These are phyloP conservation scores for Galeruca laticollis DNA, from an alignment of 2,888 invertebrate species.

Conservation along the genomic window DNA sequence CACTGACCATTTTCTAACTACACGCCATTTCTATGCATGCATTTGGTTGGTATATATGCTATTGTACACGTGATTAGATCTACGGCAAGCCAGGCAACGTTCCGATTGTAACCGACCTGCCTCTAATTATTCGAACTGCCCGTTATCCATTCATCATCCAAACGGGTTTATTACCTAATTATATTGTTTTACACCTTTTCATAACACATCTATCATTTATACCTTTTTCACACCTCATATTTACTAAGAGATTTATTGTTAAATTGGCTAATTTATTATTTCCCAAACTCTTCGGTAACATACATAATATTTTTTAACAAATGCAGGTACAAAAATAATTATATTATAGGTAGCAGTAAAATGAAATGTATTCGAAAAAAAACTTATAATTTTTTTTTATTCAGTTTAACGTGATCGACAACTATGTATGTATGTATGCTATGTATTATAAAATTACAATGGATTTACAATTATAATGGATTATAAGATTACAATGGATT, in stretches of 20 bases:
- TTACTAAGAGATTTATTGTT: slow-evolving; percentile 16
- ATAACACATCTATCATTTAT: slow-evolving; percentile 40
- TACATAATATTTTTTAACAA: too few species aligned
- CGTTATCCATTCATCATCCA: slow-evolving; percentile 53
- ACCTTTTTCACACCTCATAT: slow-evolving; percentile 20
- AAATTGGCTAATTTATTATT: neutral
- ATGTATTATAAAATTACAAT: too few species aligned
- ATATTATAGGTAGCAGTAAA: too few species aligned
- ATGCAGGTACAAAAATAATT: too few species aligned
- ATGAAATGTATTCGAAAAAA: too few species aligned
- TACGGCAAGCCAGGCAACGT: slow-evolving; percentile 28
- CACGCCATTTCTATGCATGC: slow-evolving; percentile 42
- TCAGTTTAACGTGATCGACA: too few species aligned
- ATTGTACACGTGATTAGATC: slow-evolving; percentile 49
- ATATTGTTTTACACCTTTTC: slow-evolving; percentile 49
- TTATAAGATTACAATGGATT: too few species aligned
- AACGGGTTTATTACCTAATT: slow-evolving; percentile 50
- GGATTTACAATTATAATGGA: too few species aligned
- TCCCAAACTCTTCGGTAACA: neutral
- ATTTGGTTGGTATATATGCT: slow-evolving; percentile 37
- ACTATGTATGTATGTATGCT: too few species aligned
- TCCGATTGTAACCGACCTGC: slow-evolving; percentile 39
- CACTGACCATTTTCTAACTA: slow-evolving; percentile 38
- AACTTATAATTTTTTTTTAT: too few species aligned
- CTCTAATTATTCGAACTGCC: slow-evolving; percentile 53